These are phyloP conservation scores for Napeogenes sylphis DNA, from an alignment of 2,888 invertebrate species.

Conservation along the genomic window DNA sequence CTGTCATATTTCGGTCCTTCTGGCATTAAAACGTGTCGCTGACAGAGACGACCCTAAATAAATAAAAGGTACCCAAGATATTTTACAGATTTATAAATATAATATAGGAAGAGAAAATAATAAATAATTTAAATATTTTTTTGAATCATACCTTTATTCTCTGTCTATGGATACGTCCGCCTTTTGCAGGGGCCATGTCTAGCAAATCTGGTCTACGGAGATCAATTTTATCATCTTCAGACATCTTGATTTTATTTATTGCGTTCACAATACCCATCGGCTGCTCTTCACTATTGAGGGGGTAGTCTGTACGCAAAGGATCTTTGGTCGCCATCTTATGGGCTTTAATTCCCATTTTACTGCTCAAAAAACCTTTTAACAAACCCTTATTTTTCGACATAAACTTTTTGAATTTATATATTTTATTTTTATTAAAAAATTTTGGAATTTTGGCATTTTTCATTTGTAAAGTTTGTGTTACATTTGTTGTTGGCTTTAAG, in stretches of 20 bases:
- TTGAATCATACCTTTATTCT: conserved; percentile 40
- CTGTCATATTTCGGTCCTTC: conserved; percentile 56
- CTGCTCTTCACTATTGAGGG: neutral
- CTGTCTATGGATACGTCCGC: conserved; percentile 39
- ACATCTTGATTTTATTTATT: neutral
- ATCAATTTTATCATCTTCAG: conserved; percentile 2
- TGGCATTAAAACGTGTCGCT: conserved; percentile 52
- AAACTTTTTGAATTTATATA: conserved; percentile 34
- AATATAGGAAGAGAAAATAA: too few species aligned
- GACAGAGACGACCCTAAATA: conserved; percentile 49
- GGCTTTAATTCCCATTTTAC: conserved; percentile 17
- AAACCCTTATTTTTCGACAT: conserved; percentile 35
- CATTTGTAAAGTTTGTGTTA: neutral
- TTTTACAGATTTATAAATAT: neutral
- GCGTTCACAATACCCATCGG: neutral
- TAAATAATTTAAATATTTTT: neutral
- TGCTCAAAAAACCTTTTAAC: conserved; percentile 33
- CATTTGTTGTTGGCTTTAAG: neutral
- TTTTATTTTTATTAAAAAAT: conserved; percentile 20
- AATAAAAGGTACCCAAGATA: conserved; percentile 5
- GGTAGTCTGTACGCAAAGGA: neutral
- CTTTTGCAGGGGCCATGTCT: conserved; percentile 56
- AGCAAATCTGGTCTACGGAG: conserved; percentile 36
- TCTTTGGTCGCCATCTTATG: neutral
- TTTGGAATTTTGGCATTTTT: neutral